These are phyloP conservation scores for Rhea americana DNA, from an alignment of 2,113 vertebrate species.

Conservation along the genomic window DNA sequence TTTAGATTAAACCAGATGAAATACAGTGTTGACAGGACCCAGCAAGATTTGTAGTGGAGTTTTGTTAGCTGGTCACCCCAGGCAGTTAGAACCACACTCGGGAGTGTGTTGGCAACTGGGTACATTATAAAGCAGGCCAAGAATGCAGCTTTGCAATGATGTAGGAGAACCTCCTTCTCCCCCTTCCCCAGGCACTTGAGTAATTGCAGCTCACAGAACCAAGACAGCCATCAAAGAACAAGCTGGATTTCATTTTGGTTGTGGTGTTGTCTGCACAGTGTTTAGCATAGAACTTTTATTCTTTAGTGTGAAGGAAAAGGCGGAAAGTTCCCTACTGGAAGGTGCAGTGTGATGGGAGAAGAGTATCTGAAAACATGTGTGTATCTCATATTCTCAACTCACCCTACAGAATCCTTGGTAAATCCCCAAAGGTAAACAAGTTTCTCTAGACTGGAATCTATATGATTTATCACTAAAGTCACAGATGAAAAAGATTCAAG, in stretches of 20 bases:
- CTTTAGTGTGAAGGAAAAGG: not conserved
- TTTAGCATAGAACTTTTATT: not conserved
- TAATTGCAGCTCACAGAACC: not conserved
- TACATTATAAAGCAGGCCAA: not conserved
- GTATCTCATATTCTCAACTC: not conserved
- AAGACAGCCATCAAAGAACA: not conserved
- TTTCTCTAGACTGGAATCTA: not conserved
- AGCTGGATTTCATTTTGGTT: constrained; percentile 16
- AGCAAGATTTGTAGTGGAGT: constrained; percentile 13
- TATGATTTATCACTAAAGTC: not conserved
- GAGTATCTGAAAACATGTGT: not conserved
- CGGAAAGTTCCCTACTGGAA: not conserved
- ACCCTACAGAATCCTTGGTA: not conserved
- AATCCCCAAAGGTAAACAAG: not conserved
- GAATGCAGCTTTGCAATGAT: not conserved
- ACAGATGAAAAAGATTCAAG: not conserved
- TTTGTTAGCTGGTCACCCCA: not conserved
- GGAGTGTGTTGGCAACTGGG: not conserved
- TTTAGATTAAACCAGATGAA: constrained; percentile 63
- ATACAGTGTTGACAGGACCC: constrained; percentile 59
- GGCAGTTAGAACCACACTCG: not conserved
- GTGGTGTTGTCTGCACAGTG: not conserved
- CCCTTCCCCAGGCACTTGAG: not conserved
- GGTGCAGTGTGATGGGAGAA: not conserved
- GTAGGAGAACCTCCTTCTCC: not conserved